phyloP scores from a whole-genome alignment of 2,797 vertebrate species.

The Sorex maritimensis region DNA sequence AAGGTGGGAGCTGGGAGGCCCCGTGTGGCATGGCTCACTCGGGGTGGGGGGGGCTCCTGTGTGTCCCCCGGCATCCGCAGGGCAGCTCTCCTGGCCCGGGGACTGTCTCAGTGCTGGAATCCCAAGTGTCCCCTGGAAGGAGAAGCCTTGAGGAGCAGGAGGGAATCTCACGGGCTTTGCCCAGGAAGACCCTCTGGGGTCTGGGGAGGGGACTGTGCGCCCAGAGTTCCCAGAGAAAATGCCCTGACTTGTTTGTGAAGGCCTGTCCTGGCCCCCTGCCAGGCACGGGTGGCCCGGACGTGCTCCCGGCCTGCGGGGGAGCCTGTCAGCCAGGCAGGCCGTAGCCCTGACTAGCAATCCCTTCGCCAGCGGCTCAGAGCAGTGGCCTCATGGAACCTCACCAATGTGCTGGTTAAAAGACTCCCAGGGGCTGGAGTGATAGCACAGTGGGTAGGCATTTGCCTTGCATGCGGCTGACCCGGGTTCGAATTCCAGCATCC shows the following conservation, averaged over 20 bases:
- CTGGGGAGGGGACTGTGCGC: too few relatives aligned
- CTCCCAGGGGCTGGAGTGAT: too few relatives aligned
- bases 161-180: too few relatives aligned
- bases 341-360: too few relatives aligned
- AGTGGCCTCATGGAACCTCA: neutral
- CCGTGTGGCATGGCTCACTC: neutral
- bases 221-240: too few relatives aligned
- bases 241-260: neutral
- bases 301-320: neutral
- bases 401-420: neutral
- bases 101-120: too few relatives aligned
- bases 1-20: neutral
- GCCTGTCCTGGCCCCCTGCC: neutral
- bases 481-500: too few relatives aligned
- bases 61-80: neutral
- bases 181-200: too few relatives aligned
- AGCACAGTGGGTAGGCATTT: too few relatives aligned
- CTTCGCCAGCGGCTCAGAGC: neutral
- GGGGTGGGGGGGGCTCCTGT: neutral
- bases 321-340: neutral
- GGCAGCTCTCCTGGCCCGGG: neutral
- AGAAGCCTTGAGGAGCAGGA: too few relatives aligned
- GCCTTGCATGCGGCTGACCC: too few relatives aligned
- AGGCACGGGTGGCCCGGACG: neutral
- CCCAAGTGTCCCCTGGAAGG: too few relatives aligned